A percentile compares a stretch with the other conserved stretches of the same genome.
Evolutionary conservation across 2,113 vertebrate genomes (phyloP).

Genomic region (Rhinoptilus africanus): DNA sequence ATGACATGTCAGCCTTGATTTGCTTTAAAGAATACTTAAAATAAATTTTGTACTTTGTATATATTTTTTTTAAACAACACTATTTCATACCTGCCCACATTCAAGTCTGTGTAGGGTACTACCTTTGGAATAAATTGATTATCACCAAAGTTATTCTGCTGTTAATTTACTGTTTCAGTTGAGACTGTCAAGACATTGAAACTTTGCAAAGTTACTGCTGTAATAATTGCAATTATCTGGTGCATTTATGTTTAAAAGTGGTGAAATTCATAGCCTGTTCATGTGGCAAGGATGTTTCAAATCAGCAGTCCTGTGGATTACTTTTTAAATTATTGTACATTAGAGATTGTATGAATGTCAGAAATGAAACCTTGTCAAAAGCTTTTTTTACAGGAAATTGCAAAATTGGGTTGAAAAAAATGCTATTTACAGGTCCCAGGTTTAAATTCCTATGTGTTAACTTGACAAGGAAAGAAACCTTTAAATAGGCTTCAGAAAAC

Average conservation of each 20-base stretch:
- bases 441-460: background rate
- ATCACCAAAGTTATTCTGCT: background rate
- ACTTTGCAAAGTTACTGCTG: background rate
- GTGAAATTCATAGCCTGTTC: background rate
- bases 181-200: background rate
- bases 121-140: background rate
- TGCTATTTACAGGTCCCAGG: background rate
- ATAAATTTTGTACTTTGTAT: background rate
- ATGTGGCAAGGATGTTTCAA: background rate
- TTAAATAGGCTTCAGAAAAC: background rate
- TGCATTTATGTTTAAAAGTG: background rate
- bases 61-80: background rate
- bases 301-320: background rate
- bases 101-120: background rate
- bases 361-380: background rate
- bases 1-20: background rate
- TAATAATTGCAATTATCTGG: background rate
- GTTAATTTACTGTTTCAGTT: background rate
- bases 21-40: background rate
- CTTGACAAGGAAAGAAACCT: background rate
- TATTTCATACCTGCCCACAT: background rate
- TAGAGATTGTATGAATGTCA: background rate
- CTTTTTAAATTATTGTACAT: background rate
- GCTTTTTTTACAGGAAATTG: background rate
- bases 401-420: background rate